Evolutionary conservation across 2,888 invertebrate species (phyloP).

Genomic region (Amphipyra tragopoginis): DNA sequence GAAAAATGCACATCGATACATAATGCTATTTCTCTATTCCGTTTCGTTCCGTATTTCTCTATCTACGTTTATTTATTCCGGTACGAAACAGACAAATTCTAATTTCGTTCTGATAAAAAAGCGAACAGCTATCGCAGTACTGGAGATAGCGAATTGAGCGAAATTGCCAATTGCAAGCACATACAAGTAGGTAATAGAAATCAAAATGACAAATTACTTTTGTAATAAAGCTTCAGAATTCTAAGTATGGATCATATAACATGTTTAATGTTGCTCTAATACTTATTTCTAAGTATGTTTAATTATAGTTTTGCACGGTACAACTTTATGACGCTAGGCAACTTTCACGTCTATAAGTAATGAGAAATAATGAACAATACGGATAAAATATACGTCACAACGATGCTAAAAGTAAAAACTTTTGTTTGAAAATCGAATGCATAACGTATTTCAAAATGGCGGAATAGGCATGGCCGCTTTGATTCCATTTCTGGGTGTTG

Average conservation of each 20-base stretch:
- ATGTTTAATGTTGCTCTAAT: slow-evolving; percentile 38
- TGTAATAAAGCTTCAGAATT: slow-evolving; percentile 22
- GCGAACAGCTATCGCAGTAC: background rate
- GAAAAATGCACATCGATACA: too few relatives aligned
- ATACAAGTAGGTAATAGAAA: slow-evolving; percentile 2
- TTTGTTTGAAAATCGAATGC: slow-evolving; percentile 30
- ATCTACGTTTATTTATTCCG: too few relatives aligned
- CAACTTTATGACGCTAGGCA: slow-evolving; percentile 15
- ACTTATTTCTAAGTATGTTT: slow-evolving; percentile 37
- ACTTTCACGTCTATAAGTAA: slow-evolving; percentile 45
- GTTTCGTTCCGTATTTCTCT: too few relatives aligned
- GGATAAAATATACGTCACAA: slow-evolving; percentile 29
- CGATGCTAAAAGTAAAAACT: slow-evolving; percentile 32
- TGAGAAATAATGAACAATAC: slow-evolving; percentile 51
- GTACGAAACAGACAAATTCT: too few relatives aligned
- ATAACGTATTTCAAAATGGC: slow-evolving; percentile 36
- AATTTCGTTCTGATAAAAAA: background rate
- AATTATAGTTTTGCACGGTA: slow-evolving; percentile 40
- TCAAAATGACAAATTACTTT: slow-evolving; percentile 10
- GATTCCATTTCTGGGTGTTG: slow-evolving; percentile 12
- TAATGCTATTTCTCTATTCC: too few relatives aligned
- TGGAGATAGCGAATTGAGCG: background rate
- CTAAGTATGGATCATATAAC: slow-evolving; percentile 33
- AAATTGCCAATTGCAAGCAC: background rate
- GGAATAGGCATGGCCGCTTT: background rate